Evolutionary conservation across 1,140 invertebrate genomes (phyloP).

Genomic region (Conus ventricosus): DNA sequence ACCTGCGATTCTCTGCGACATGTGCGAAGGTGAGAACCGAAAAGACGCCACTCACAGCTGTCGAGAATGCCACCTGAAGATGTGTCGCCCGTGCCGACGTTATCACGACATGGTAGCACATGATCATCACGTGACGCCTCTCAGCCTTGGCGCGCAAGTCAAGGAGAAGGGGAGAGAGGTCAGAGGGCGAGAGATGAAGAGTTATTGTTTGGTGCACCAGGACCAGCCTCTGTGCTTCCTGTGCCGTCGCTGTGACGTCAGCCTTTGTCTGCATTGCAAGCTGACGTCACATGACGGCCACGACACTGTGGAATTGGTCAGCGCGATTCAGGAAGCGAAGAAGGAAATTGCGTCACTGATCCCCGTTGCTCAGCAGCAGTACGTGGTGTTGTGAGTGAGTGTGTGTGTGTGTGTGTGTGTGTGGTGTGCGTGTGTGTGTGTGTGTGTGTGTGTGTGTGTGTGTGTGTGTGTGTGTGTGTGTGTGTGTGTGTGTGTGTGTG

Average conservation of each 20-base stretch:
- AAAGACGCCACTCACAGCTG: conserved; percentile 15
- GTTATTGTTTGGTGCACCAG: conserved; percentile 10
- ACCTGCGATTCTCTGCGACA: conserved; percentile 21
- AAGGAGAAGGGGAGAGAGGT: background rate
- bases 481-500: too few species aligned
- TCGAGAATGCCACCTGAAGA: background rate
- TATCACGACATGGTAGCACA: background rate
- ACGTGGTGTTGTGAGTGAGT: background rate
- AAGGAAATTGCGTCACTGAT: conserved; percentile 11
- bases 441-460: background rate
- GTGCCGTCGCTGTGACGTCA: conserved; percentile 32
- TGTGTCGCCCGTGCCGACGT: conserved; percentile 25
- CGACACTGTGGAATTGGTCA: conserved; percentile 2
- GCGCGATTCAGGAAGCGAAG: background rate
- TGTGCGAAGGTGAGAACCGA: conserved; percentile 12
- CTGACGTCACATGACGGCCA: conserved; percentile 32
- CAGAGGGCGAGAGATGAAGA: background rate
- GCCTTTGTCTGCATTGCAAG: conserved; percentile 25
- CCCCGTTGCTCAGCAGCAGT: background rate
- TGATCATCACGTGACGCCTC: conserved; percentile 16
- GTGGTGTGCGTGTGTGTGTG: background rate
- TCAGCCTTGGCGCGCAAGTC: background rate
- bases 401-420: background rate
- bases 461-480: background rate
- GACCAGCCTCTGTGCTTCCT: conserved; percentile 25